Conservation (phyloP, 2,888 invertebrate species). For the Chymomyza fuscimana region DNA sequence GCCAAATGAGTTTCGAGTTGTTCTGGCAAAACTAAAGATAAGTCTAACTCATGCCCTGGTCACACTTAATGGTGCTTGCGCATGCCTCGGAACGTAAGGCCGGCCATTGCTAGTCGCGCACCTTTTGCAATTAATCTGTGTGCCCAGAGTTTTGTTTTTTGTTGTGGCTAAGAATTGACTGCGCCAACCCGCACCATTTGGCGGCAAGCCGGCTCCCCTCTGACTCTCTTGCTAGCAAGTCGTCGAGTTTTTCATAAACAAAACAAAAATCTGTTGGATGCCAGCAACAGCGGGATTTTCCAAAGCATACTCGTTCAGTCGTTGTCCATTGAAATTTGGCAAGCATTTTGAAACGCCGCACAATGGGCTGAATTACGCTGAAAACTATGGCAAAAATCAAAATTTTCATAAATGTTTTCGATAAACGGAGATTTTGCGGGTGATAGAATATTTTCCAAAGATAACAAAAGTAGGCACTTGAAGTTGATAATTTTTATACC, state of each 20-base stretch:
- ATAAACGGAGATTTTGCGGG: no score
- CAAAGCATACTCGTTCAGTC: conserved; percentile 32
- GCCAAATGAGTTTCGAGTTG: conserved; percentile 60
- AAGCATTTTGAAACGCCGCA: conserved; percentile 51
- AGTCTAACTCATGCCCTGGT: background rate
- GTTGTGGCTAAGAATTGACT: conserved; percentile 48
- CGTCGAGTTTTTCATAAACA: conserved; percentile 64
- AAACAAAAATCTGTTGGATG: conserved; percentile 71
- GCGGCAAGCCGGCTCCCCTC: background rate
- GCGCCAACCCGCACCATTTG: conserved; percentile 19
- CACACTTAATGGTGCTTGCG: conserved; percentile 63
- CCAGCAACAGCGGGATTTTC: conserved; percentile 61
- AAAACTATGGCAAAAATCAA: no score
- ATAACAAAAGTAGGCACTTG: no score
- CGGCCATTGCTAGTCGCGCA: conserved; percentile 46
- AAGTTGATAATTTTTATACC: no score
- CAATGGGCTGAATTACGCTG: no score
- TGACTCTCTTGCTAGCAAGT: background rate
- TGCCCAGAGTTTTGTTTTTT: conserved; percentile 19
- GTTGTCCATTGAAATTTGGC: conserved; percentile 64
- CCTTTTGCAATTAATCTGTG: conserved; percentile 70
- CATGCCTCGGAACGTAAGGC: conserved; percentile 42
- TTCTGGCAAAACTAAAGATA: conserved; percentile 15
- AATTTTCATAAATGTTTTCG: no score
- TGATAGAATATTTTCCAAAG: no score